Evolutionary conservation across 1,140 invertebrate species (phyloP).

Genomic region (Aphidius ervi): DNA sequence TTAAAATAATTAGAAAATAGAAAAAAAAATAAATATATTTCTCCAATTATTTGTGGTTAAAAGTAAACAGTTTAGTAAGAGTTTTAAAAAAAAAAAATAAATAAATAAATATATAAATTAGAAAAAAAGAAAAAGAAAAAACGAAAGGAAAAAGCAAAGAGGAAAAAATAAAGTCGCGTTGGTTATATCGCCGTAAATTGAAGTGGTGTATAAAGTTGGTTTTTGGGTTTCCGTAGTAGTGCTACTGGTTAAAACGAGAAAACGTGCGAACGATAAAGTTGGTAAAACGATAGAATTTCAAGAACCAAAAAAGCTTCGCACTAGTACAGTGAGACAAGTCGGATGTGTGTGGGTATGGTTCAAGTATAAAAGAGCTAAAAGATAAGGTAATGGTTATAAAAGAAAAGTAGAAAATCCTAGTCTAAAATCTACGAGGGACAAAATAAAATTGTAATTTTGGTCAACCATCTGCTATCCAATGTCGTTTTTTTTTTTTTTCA

Average conservation of each 20-base stretch:
- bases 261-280: constrained; percentile 14
- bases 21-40: too few relatives aligned
- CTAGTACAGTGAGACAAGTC: neutral
- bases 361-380: neutral
- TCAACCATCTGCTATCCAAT: constrained; percentile 25
- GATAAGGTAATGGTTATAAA: constrained; percentile 11
- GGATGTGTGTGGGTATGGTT: neutral
- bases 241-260: neutral
- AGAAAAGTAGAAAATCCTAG: constrained; percentile 9
- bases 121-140: too few relatives aligned
- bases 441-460: constrained; percentile 32
- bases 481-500: constrained; percentile 8
- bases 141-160: too few relatives aligned
- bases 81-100: too few relatives aligned
- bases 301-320: constrained; percentile 1
- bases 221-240: neutral
- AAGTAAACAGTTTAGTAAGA: too few relatives aligned
- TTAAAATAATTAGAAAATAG: too few relatives aligned
- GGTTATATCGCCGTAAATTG: neutral
- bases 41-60: too few relatives aligned
- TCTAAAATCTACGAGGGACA: constrained; percentile 18
- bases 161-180: too few relatives aligned
- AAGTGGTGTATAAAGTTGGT: neutral
- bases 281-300: neutral
- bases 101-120: too few relatives aligned